Conservation (phyloP, 35 echinoderm and acorn worm genomes). For the Ptychodera flava region DNA sequence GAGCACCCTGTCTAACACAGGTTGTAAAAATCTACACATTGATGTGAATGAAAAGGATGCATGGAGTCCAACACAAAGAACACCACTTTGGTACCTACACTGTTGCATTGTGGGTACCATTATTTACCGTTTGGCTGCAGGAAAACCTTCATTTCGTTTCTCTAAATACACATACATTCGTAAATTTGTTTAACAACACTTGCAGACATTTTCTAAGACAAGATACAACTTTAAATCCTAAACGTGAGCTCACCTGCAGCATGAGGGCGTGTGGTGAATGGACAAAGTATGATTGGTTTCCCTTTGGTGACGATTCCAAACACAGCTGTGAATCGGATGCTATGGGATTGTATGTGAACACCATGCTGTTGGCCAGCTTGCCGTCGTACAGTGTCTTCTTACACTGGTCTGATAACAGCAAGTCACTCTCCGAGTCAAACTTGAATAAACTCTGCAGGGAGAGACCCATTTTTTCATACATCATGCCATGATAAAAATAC, state of each 20-base stretch:
- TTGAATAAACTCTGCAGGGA: slow-evolving; percentile 84
- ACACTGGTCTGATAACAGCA: slow-evolving; percentile 77
- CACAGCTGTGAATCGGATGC: slow-evolving; percentile 90
- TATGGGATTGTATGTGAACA: slow-evolving; percentile 96
- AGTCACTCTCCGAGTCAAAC: slow-evolving; percentile 96
- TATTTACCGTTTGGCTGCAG: no score
- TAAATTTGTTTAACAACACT: no score
- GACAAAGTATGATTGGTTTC: slow-evolving; percentile 91
- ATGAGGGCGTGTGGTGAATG: slow-evolving; percentile 98
- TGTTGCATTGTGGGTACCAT: no score
- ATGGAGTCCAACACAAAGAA: no score
- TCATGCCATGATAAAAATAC: neutral
- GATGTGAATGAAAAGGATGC: no score
- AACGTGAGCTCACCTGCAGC: slow-evolving; percentile 98
- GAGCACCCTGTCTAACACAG: no score
- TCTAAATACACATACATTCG: no score
- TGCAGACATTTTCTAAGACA: no score
- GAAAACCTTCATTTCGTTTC: no score
- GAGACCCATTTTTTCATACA: neutral
- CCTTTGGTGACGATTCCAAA: slow-evolving; percentile 94
- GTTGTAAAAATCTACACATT: no score
- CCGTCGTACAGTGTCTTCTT: slow-evolving; percentile 97
- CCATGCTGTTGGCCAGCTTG: slow-evolving; percentile 84
- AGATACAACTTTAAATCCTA: no score
- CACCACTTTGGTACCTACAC: no score